Base-by-base conservation (phyloP, 2,113 vertebrate species). In the Junco hyemalis region DNA sequence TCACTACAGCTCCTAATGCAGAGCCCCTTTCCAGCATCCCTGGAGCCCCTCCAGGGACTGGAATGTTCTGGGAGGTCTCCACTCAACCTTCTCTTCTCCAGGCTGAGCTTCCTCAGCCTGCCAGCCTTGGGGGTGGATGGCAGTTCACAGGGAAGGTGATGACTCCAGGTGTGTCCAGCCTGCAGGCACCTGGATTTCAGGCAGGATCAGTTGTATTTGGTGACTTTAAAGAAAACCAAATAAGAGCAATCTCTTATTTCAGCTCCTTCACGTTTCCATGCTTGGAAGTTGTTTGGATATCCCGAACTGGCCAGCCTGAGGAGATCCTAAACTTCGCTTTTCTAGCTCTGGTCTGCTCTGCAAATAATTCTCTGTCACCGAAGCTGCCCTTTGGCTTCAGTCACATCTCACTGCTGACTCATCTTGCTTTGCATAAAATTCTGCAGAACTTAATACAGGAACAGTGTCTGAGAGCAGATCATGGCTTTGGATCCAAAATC, bases 291-390 rank as follows among this genome's bases (percentile, higher is more conserved):
- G 47, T 57, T 91, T 89, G 81, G 78, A 38, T 31, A 6, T 35
- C 77, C 74, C 56, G 53, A 65, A 25, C 60, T 71, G 81, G 44
- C 78, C 82, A 50, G 24, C 54, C 15, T 51, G 45, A 84, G 77
- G 18, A 84, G 60, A 73, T 91, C 53, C 28, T 74, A 59, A 92
- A 81, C 85, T 94, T 79, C 35, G 66, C 78, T 87, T 89, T 87
- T 74, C 38, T 25, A 40, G 50, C 85, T 82, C 38, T 70, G 68
- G 6, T 50, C 47, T 87, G 48, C 51, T 60, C 74, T 65, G 47
- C 70, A 45, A 72, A 44, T 21, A 25, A 35, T 82, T 85, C 79
- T 21, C 2, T 45, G 7, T 82, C 60, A 5, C 78, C 60, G 14
- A n/a, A 66, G 84, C 81, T 61, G 17, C 72, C 9, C 51, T 87